Base-by-base conservation (phyloP, 2,888 invertebrate species). In the Leucoma salicis region DNA sequence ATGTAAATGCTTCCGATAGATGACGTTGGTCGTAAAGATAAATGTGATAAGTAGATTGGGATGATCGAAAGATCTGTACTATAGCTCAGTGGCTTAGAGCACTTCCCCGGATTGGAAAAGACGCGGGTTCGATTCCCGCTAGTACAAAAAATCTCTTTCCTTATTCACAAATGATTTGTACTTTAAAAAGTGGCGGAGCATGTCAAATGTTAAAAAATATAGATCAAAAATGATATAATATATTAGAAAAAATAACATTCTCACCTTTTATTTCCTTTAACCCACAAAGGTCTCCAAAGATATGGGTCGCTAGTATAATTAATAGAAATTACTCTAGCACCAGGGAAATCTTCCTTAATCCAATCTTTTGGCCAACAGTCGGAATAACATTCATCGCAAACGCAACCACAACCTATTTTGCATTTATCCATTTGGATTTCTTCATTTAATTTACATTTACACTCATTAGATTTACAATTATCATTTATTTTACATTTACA, bases 331-430 rank as follows among this genome's bases (percentile, higher is more conserved):
- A 97, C 92, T 31, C 97, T 90, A 0, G 94, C 93, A 0, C 93
- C 92, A 0, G 95, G 94, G 64, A 94, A 94, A 70, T 97, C 97
- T 27, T 91, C 70, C 0, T 94, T 93, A 14, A 97, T 77, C 97
- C 97, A 97, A 72, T 97, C 96, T 46, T 92, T 90, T 0, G 97
- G 97, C 96, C 96, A 97, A 66, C 96, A 96, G 8, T 81, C 74
- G 0, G 93, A 92, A 62, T 92, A 93, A 39, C 90, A 90, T 2
- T 81, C 69, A 16, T 82, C 84, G 35, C 88, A 88, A 0, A 78
- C 48, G 40, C 89, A 90, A 0, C 88, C 88, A 27, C 88, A 88
- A 0, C 88, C 89, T 0, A 69, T 53, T 18, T 72, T 70, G 31
- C 87, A 86, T 27, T 54, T 31, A 3, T 24, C 42, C 57, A 51